Evolutionary conservation across 2,888 invertebrate genomes (phyloP).

Genomic region (Cantharis nigra): DNA sequence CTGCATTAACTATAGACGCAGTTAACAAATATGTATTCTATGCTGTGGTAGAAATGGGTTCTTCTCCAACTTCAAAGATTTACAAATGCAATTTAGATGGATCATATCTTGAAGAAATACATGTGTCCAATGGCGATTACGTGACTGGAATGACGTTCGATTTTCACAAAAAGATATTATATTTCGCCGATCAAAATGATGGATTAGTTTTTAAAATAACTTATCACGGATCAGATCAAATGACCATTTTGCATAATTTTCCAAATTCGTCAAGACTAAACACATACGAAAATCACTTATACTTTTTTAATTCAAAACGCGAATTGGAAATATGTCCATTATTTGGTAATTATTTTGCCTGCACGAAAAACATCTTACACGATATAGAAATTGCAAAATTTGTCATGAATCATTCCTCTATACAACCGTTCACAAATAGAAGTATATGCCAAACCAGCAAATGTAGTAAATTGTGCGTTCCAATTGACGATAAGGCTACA

Average conservation of each 20-base stretch:
- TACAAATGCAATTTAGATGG: constrained; percentile 63
- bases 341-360: constrained; percentile 57
- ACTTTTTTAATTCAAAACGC: constrained; percentile 66
- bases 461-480: constrained; percentile 68
- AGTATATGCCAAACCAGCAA: constrained; percentile 59
- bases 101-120: constrained; percentile 54
- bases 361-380: constrained; percentile 56
- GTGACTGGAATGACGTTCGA: constrained; percentile 59
- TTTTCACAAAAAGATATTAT: constrained; percentile 66
- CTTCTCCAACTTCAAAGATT: constrained; percentile 57
- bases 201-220: constrained; percentile 58
- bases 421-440: constrained; percentile 58
- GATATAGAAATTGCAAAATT: constrained; percentile 59
- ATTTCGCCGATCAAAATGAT: constrained; percentile 72
- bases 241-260: constrained; percentile 56
- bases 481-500: constrained; percentile 55
- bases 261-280: constrained; percentile 67
- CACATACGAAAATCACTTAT: constrained; percentile 77
- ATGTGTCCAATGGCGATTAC: constrained; percentile 42
- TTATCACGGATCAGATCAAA: constrained; percentile 58
- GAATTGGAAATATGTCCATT: constrained; percentile 65
- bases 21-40: constrained; percentile 64
- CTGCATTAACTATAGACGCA: constrained; percentile 69
- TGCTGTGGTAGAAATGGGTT: constrained; percentile 56
- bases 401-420: constrained; percentile 59